Evolutionary conservation across 2,888 invertebrate genomes (phyloP).

Genomic region (Trypoxylon attenuatum): DNA sequence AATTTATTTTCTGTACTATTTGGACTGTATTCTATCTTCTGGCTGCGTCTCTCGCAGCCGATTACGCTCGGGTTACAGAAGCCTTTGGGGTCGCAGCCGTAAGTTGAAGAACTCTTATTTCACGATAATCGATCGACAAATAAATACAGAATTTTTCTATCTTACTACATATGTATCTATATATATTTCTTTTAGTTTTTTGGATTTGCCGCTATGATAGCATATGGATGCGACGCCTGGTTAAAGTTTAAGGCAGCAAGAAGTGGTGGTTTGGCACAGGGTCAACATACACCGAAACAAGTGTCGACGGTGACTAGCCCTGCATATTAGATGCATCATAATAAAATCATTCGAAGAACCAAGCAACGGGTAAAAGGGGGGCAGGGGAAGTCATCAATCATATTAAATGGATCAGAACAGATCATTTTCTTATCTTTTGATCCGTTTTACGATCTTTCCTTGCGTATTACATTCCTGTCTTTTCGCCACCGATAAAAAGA

Average conservation of each 20-base stretch:
- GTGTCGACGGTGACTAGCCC: slow-evolving; percentile 77
- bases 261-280: slow-evolving; percentile 84
- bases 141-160: not conserved
- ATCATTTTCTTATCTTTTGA: too few species aligned
- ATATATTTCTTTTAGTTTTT: slow-evolving; percentile 82
- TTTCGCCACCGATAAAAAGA: too few species aligned
- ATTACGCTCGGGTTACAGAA: slow-evolving; percentile 66
- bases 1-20: slow-evolving; percentile 84
- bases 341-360: too few species aligned
- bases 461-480: too few species aligned
- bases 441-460: too few species aligned
- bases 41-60: slow-evolving; percentile 82
- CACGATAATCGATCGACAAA: too few species aligned
- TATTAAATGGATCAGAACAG: too few species aligned
- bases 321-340: slow-evolving; percentile 74
- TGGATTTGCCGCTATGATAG: slow-evolving; percentile 87
- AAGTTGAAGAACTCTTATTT: slow-evolving; percentile 67
- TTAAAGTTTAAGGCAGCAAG: slow-evolving; percentile 83
- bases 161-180: not conserved
- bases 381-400: too few species aligned
- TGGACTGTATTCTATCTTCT: slow-evolving; percentile 87
- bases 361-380: too few species aligned
- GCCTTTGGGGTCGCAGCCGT: slow-evolving; percentile 83
- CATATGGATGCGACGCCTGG: slow-evolving; percentile 87
- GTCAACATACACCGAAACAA: slow-evolving; percentile 81